phyloP scores from a whole-genome alignment of 2,797 vertebrate genomes.

The Ataeniobius toweri region DNA sequence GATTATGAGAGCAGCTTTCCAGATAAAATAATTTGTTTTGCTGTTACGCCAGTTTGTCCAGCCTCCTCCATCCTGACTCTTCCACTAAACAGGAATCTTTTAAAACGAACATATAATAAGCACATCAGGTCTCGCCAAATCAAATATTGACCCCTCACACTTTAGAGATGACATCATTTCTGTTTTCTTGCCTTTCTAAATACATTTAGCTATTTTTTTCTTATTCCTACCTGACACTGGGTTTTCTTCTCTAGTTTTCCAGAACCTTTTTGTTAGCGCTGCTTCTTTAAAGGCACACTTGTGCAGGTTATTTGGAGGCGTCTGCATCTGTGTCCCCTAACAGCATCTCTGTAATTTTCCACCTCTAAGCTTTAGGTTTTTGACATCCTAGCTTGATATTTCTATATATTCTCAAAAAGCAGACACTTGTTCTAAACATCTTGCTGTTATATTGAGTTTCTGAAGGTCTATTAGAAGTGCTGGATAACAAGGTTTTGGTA shows the following conservation, averaged over 20 bases:
- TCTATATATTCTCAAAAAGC: conserved; percentile 35
- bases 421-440: conserved; percentile 15
- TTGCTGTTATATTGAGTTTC: background rate
- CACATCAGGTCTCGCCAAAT: conserved; percentile 64
- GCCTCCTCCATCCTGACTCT: conserved; percentile 31
- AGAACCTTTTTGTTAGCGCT: conserved; percentile 19
- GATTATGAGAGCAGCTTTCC: conserved; percentile 73
- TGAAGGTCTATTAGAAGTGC: background rate
- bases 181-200: conserved; percentile 28
- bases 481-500: background rate
- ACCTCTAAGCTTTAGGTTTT: conserved; percentile 27
- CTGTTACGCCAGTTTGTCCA: conserved; percentile 63
- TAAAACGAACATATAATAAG: conserved; percentile 31
- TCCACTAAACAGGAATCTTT: conserved; percentile 41
- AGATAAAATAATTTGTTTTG: conserved; percentile 81
- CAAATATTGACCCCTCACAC: conserved; percentile 55
- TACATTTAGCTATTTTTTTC: conserved; percentile 3
- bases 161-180: conserved; percentile 39
- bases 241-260: conserved; percentile 30
- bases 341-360: conserved; percentile 70
- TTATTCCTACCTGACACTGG: conserved; percentile 21
- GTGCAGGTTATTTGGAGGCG: conserved; percentile 52
- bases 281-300: conserved; percentile 43
- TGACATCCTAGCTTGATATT: conserved; percentile 27
- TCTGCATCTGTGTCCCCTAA: conserved; percentile 39